phyloP scores from a whole-genome alignment of 1,140 invertebrate genomes.

The Sinonovacula constricta region DNA sequence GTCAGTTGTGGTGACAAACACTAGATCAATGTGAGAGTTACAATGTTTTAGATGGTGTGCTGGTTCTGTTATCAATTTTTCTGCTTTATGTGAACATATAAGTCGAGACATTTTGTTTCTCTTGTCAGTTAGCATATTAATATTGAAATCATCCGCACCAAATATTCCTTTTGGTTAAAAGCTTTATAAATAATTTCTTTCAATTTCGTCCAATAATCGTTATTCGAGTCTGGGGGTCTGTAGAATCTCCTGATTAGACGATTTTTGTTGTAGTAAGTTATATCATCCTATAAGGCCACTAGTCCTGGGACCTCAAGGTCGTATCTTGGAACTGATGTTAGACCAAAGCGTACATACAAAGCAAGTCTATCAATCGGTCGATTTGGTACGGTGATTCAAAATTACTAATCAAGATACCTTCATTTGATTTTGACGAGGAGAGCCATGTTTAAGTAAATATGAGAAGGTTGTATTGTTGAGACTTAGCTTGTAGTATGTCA shows the following conservation, averaged over 20 bases:
- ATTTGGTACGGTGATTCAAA: too few species aligned
- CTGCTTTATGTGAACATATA: conserved; percentile 5
- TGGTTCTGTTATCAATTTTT: conserved; percentile 3
- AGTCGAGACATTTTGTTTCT: conserved; percentile 7
- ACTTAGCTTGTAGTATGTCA: too few species aligned
- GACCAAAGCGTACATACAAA: too few species aligned
- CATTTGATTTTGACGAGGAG: too few species aligned
- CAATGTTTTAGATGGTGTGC: conserved; percentile 11
- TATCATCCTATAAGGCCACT: too few species aligned
- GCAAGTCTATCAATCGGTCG: too few species aligned
- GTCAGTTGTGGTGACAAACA: background rate
- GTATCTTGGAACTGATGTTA: too few species aligned
- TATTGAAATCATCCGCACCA: conserved; percentile 3
- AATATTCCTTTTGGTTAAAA: conserved; percentile 7
- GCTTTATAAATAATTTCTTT: background rate
- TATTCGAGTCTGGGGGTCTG: conserved; percentile 12
- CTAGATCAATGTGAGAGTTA: conserved; percentile 2
- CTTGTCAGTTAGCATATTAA: background rate
- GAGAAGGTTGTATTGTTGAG: too few species aligned
- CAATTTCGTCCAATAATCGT: background rate
- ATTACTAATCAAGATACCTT: too few species aligned
- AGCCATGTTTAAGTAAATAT: too few species aligned
- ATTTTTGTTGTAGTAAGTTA: too few species aligned
- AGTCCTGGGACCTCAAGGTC: too few species aligned
- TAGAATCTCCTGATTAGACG: conserved; percentile 5